Evolutionary conservation across 2,797 vertebrate genomes (phyloP), one percentile per base, ranked within the genome.

Genomic region (Muscicapa comitata): DNA sequence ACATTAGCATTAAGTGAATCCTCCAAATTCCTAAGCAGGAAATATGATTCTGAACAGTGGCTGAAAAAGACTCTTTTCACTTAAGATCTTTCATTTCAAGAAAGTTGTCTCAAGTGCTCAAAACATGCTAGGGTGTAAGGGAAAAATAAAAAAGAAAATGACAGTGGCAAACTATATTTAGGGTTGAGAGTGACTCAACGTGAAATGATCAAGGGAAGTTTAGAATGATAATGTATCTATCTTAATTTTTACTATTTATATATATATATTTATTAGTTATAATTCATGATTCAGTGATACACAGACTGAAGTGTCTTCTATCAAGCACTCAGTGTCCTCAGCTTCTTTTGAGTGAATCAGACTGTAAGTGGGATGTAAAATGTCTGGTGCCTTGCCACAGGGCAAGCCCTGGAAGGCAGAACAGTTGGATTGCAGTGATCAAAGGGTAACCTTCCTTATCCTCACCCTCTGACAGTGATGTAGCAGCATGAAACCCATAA

Each of bases 161-260:
- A 87, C 37, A 91, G 31, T 76, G 68, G 26, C 45, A 89, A 67
- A 35, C 72, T 94, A 89, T 96, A 95, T 95, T 94, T 92, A 92
- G 87, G 9, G 7, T n/a, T 87, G 57, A 89, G 54, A 79, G 75
- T 89, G 94, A 96, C 84, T 96, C 87, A 95, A 42, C 2, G 3
- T 74, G 61, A 92, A 47, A 68, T 6, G 35, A 33, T 74, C n/a
- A 26, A 16, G 35, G 21, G 10, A 87, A 67, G 53, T 42, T 91
- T 61, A 71, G 47, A 61, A 82, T 89, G 59, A 87, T 40, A 91
- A 55, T 48, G 48, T 58, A 62, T 40, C 74, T 26, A 76, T 93
- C 59, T 85, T 82, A 51, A 91, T 86, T 82, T 57, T 21, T 89
- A 43, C 80, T 84, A 45, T 78, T 84, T 90, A 1, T 65, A 50